These are phyloP conservation scores for Cepaea nemoralis DNA, from an alignment of 1,140 invertebrate genomes.

Conservation along the genomic window DNA sequence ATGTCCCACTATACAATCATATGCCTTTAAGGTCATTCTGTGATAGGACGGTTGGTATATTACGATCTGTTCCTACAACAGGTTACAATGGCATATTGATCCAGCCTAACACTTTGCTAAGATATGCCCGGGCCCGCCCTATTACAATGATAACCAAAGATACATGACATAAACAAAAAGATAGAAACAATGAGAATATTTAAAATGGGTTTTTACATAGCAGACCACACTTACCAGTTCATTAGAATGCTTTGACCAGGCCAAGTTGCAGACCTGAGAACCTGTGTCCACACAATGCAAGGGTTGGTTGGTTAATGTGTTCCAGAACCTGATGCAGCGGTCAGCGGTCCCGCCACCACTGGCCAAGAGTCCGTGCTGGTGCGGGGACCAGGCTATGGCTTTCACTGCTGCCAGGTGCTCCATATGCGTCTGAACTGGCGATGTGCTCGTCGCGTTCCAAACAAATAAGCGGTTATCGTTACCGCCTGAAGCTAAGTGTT, in stretches of 20 bases:
- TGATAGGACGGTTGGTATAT: too few relatives aligned
- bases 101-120: too few relatives aligned
- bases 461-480: constrained; percentile 99
- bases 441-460: constrained; percentile 87
- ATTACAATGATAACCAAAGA: too few relatives aligned
- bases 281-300: constrained; percentile 99
- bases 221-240: constrained; percentile 82
- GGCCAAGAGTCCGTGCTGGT: constrained; percentile 97
- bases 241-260: constrained; percentile 99
- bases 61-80: too few relatives aligned
- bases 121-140: too few relatives aligned
- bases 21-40: too few relatives aligned
- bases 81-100: too few relatives aligned
- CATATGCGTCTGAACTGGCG: constrained; percentile 88
- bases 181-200: too few relatives aligned
- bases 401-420: constrained; percentile 97
- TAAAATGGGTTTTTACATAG: too few relatives aligned
- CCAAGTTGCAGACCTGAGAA: constrained; percentile 98
- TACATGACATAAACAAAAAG: too few relatives aligned
- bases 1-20: too few relatives aligned
- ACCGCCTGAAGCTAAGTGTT: constrained; percentile 97
- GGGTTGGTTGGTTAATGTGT: constrained; percentile 98
- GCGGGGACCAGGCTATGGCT: constrained; percentile 99
- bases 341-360: constrained; percentile 99
- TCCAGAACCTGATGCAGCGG: constrained; percentile 90